Conservation (phyloP, 1,140 invertebrate genomes). For the Micrasema longulum region DNA sequence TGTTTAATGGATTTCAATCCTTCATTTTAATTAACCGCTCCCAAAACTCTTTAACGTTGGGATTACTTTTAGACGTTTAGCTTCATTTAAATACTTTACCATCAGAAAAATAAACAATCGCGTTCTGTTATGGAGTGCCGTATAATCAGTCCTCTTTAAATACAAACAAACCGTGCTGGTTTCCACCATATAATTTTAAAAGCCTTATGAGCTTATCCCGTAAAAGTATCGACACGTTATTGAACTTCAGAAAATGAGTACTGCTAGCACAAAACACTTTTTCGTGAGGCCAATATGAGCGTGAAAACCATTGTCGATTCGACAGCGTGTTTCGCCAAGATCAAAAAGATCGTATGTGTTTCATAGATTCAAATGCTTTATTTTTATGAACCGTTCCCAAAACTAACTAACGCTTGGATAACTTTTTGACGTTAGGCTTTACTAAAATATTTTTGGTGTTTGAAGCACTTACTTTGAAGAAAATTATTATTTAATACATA, state of each 20-base stretch:
- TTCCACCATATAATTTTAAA: neutral
- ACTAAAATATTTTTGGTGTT: neutral
- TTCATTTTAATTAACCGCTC: neutral
- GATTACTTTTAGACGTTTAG: neutral
- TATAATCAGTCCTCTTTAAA: slow-evolving; percentile 9
- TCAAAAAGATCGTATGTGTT: too few species aligned
- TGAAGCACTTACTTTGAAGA: too few species aligned
- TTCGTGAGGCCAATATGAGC: too few species aligned
- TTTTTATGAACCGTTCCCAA: neutral
- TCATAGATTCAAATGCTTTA: neutral
- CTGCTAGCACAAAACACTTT: too few species aligned
- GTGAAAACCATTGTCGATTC: too few species aligned
- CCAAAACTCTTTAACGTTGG: neutral
- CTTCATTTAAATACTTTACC: neutral
- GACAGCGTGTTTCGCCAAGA: too few species aligned
- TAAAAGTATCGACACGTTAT: slow-evolving; percentile 23
- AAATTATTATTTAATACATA: too few species aligned
- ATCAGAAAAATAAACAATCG: slow-evolving; percentile 7
- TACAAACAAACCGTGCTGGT: slow-evolving; percentile 10
- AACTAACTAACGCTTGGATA: neutral
- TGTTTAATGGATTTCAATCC: neutral
- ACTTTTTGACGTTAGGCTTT: neutral
- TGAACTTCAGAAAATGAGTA: slow-evolving; percentile 27
- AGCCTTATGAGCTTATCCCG: slow-evolving; percentile 12
- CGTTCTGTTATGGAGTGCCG: neutral